Evolutionary conservation across 2,113 vertebrate species (phyloP).

Genomic region (Trematomus loennbergii): DNA sequence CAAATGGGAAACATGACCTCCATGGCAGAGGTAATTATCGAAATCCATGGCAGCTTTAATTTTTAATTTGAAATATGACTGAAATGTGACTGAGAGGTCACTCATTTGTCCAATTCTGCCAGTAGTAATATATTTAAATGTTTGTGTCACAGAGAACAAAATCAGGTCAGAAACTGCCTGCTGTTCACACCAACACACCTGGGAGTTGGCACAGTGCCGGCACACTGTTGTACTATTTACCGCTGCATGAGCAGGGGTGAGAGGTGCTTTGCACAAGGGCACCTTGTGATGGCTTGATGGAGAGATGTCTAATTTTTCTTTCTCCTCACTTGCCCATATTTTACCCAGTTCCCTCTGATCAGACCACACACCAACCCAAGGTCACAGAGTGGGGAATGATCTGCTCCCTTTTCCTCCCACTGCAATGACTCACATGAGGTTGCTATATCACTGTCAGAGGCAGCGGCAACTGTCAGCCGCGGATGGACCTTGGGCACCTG

Average conservation of each 20-base stretch:
- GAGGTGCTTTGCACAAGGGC: slow-evolving; percentile 59
- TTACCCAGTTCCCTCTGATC: slow-evolving; percentile 10
- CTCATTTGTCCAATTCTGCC: neutral
- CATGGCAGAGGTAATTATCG: neutral
- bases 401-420: slow-evolving; percentile 44
- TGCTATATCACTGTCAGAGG: slow-evolving; percentile 70
- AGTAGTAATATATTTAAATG: neutral
- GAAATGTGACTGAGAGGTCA: slow-evolving; percentile 1
- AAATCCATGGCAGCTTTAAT: neutral
- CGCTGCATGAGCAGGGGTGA: slow-evolving; percentile 53
- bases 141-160: neutral
- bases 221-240: slow-evolving; percentile 39
- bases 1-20: too few relatives aligned
- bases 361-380: slow-evolving; percentile 63
- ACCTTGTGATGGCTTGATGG: slow-evolving; percentile 44
- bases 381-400: slow-evolving; percentile 60
- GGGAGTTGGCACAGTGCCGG: slow-evolving; percentile 30
- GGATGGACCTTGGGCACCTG: slow-evolving; percentile 71
- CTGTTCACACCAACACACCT: slow-evolving; percentile 29
- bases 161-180: slow-evolving; percentile 31
- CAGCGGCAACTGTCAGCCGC: slow-evolving; percentile 47
- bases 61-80: slow-evolving; percentile 1
- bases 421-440: slow-evolving; percentile 69
- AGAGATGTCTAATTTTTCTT: slow-evolving; percentile 20
- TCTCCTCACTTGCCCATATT: neutral